Evolutionary conservation across 2,113 vertebrate species (phyloP).

Genomic region (Papio anubis): DNA sequence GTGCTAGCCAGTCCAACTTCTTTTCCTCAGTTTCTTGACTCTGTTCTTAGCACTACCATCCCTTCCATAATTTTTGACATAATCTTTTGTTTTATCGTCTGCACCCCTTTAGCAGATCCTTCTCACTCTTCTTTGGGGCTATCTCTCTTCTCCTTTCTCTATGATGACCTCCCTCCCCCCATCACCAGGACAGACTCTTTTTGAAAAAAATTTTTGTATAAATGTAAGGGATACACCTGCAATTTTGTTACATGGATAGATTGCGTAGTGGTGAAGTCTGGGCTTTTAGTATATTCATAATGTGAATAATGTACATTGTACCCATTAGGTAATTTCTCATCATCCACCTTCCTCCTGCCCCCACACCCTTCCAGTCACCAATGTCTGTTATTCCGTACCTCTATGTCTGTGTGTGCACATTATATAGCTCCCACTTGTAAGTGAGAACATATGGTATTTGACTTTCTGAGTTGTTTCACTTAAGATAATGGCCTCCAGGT

Average conservation of each 20-base stretch:
- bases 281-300: neutral
- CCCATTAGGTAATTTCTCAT: neutral
- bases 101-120: neutral
- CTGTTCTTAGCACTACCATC: neutral
- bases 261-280: neutral
- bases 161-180: neutral
- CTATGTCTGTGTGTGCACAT: neutral
- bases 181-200: neutral
- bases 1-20: neutral
- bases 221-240: neutral
- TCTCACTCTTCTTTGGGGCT: neutral
- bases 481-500: neutral
- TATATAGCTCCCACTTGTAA: neutral
- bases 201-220: neutral
- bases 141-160: neutral
- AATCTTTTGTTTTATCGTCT: conserved; percentile 22
- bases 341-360: neutral
- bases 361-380: neutral
- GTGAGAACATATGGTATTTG: neutral
- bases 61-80: neutral
- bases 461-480: neutral
- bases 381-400: neutral
- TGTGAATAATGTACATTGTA: neutral
- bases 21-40: conserved; percentile 12
- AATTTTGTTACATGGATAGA: neutral